Percentiles rank a stretch among this genome's conserved stretches.
These are phyloP conservation scores for Bothrops jararaca DNA, from an alignment of 2,113 vertebrate species.

Conservation along the genomic window DNA sequence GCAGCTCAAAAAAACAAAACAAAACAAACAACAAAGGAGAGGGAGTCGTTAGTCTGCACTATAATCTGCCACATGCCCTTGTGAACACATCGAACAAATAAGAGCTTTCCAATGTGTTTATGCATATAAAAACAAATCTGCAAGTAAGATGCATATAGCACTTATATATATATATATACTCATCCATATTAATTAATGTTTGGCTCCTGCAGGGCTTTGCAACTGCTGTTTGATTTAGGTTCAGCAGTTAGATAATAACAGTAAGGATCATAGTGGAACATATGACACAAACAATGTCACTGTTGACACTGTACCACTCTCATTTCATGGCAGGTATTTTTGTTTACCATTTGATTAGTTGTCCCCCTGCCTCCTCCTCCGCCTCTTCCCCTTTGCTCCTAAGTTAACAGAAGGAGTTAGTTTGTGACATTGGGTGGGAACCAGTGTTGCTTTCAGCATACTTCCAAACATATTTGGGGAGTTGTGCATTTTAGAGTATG, in stretches of 20 bases:
- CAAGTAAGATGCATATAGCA: too few relatives aligned
- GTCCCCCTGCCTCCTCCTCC: background rate
- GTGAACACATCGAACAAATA: background rate
- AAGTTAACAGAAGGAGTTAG: slow-evolving; percentile 60
- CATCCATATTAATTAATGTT: slow-evolving; percentile 57
- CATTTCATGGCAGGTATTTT: slow-evolving; percentile 67
- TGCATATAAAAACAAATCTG: rapidly evolving
- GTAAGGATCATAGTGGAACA: slow-evolving; percentile 57
- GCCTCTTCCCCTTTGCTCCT: slow-evolving; percentile 43
- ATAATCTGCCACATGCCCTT: background rate
- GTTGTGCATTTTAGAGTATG: slow-evolving; percentile 63
- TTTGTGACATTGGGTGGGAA: slow-evolving; percentile 60
- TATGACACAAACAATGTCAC: slow-evolving; percentile 59
- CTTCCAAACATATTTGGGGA: slow-evolving; percentile 63
- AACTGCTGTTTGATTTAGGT: slow-evolving; percentile 52
- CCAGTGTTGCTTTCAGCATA: slow-evolving; percentile 63
- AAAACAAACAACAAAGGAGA: slow-evolving; percentile 34
- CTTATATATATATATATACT: too few relatives aligned
- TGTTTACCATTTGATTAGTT: slow-evolving; percentile 63
- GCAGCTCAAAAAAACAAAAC: background rate
- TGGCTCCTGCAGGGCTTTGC: slow-evolving; percentile 49
- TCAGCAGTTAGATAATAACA: slow-evolving; percentile 61
- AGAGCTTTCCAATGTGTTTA: background rate
- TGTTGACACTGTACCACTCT: slow-evolving; percentile 58
- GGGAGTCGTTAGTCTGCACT: slow-evolving; percentile 27